phyloP scores from a whole-genome alignment of 2,113 vertebrate genomes.

The Hippocampus comes region DNA sequence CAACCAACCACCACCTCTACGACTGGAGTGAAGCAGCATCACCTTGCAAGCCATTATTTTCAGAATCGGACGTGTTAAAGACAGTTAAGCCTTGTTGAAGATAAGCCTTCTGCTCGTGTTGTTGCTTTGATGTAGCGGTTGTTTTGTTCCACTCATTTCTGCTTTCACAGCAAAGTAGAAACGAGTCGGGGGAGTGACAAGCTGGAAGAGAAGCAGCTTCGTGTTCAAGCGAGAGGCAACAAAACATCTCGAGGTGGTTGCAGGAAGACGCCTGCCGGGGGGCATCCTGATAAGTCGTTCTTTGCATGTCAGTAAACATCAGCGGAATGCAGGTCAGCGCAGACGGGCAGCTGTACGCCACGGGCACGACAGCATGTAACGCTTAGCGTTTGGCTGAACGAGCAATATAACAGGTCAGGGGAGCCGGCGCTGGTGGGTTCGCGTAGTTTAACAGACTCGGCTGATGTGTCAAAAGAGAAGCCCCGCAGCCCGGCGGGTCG shows the following conservation, averaged over 20 bases:
- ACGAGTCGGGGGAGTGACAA: background rate
- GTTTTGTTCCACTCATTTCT: background rate
- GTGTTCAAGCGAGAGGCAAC: slow-evolving; percentile 10
- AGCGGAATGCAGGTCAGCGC: slow-evolving; percentile 12
- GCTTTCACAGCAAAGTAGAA: background rate
- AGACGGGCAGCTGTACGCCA: slow-evolving; percentile 37
- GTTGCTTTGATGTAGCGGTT: background rate
- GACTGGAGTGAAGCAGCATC: too few relatives aligned
- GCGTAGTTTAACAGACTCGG: background rate
- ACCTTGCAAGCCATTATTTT: background rate
- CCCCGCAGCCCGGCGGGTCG: slow-evolving; percentile 12
- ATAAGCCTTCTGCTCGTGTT: background rate
- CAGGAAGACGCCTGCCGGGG: slow-evolving; percentile 15
- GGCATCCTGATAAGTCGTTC: slow-evolving; percentile 19
- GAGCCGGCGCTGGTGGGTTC: background rate
- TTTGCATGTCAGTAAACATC: slow-evolving; percentile 13
- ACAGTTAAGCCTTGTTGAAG: background rate
- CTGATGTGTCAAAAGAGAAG: slow-evolving; percentile 21
- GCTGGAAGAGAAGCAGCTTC: slow-evolving; percentile 10
- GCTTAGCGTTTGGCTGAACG: slow-evolving; percentile 27
- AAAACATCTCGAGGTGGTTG: slow-evolving; percentile 18
- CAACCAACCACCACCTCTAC: too few relatives aligned
- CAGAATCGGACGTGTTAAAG: background rate
- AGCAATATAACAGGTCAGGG: slow-evolving; percentile 24
- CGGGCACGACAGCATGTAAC: slow-evolving; percentile 28